phyloP scores from a whole-genome alignment of 2,113 vertebrate species.

The Neolamprologus kungweensis region DNA sequence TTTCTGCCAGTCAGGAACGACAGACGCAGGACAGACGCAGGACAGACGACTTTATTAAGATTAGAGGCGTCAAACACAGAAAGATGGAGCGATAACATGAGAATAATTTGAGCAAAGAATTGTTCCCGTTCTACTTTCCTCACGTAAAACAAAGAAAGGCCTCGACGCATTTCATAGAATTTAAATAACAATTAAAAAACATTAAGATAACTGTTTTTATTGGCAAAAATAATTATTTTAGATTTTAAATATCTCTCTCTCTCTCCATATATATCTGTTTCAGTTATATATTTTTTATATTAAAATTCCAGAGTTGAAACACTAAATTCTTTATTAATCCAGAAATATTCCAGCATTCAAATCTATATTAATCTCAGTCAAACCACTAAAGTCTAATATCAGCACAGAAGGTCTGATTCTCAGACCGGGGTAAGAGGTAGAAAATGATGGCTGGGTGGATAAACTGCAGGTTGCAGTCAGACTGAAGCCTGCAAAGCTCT shows the following conservation, averaged over 20 bases:
- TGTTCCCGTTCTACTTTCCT: background rate
- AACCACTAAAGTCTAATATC: background rate
- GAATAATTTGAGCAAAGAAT: background rate
- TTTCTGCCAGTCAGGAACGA: fast-evolving
- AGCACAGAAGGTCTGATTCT: background rate
- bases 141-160: background rate
- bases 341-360: background rate
- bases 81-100: background rate
- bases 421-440: background rate
- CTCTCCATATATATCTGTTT: background rate
- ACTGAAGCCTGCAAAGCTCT: background rate
- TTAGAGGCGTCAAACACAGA: background rate
- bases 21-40: no score
- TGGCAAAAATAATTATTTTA: background rate
- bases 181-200: fast-evolving
- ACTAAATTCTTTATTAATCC: background rate
- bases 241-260: background rate
- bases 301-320: background rate
- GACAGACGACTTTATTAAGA: background rate
- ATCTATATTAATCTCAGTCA: background rate
- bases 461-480: background rate
- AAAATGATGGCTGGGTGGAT: background rate
- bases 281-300: background rate
- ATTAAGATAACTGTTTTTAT: fast-evolving
- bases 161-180: fast-evolving